Evolutionary conservation across 1,140 invertebrate genomes (phyloP), one percentile per base, ranked within the genome.

Genomic region (Zeugodacus cucurbitae): DNA sequence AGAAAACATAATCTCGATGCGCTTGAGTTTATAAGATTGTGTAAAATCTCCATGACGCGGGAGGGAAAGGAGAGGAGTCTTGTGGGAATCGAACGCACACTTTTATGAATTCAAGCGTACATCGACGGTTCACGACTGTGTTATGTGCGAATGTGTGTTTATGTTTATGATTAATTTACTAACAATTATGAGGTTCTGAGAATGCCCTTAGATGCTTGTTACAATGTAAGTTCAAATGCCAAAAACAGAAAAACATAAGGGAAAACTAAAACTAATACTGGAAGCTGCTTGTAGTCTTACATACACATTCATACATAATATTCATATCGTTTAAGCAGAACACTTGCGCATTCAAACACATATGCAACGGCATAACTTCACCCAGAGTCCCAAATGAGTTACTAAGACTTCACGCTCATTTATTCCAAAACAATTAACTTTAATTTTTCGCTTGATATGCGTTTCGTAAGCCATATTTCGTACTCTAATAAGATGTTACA

Each of bases 141-240:
- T 48, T 48, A 26, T 82, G 74, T 82, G 74, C 41, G 41, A 41
- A 48, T 48, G 74, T 82, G 41, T 82, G 74, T 82, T 48, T n/a
- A 82, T 48, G 74, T 29, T 82, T 44, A 82, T 48, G 11, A 26
- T 82, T 48, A 44, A 82, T 82, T 82, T 82, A 82, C 37, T 82
- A 82, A 82, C 74, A 48, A 82, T 48, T 48, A 48, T 82, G 34
- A 82, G 74, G 41, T 82, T 82, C 74, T 82, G 10, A 44, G 74
- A 48, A 82, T 82, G 74, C 74, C 48, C 74, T 82, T 82, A 82
- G 74, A 82, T 82, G 74, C 74, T 82, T 48, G 37, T 82, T 82
- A 48, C n/a, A 82, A 37, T 74, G 41, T 82, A 82, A 82, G 74
- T 29, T 26, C 41, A 82, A 82, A 82, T 82, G 44, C 74, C 74